These are phyloP conservation scores for Ypsolopha scabrella DNA, from an alignment of 2,888 invertebrate genomes.

Conservation along the genomic window DNA sequence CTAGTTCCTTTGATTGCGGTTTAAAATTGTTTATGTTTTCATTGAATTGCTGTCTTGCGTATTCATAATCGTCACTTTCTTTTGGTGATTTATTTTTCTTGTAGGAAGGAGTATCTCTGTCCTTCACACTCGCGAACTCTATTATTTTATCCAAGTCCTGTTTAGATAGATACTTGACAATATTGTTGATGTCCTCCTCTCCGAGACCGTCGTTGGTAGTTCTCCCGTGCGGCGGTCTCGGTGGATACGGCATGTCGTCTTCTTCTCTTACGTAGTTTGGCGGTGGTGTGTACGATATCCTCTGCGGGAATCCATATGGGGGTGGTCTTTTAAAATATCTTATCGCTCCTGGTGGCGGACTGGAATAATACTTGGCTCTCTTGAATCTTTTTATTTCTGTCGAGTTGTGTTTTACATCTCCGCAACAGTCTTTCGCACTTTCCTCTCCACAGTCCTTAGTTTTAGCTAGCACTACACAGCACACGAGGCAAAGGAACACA, in stretches of 20 bases:
- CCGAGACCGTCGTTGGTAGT: constrained; percentile 34
- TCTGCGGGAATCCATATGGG: constrained; percentile 25
- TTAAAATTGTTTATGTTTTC: not conserved
- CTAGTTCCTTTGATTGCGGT: constrained; percentile 7
- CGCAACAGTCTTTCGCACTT: too few species aligned
- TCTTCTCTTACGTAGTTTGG: constrained; percentile 29
- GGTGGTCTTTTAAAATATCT: constrained; percentile 36
- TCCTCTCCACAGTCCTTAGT: constrained; percentile 22
- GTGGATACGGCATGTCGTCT: constrained; percentile 21
- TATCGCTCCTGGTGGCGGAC: constrained; percentile 20
- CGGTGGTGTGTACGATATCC: constrained; percentile 44
- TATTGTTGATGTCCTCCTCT: constrained; percentile 45
- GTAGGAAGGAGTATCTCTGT: constrained; percentile 9
- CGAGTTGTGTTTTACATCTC: not conserved
- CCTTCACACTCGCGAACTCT: constrained; percentile 32
- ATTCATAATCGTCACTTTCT: not conserved
- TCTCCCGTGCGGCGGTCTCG: constrained; percentile 40
- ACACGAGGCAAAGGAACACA: constrained; percentile 16
- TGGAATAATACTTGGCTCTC: constrained; percentile 42
- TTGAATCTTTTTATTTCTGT: constrained; percentile 28
- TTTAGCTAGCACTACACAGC: constrained; percentile 24
- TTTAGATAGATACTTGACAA: constrained; percentile 48
- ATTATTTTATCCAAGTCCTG: constrained; percentile 50
- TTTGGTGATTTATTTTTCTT: not conserved
- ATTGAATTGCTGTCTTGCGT: not conserved